Conservation (phyloP, 1,140 invertebrate species). For the Penaeus japonicus region DNA sequence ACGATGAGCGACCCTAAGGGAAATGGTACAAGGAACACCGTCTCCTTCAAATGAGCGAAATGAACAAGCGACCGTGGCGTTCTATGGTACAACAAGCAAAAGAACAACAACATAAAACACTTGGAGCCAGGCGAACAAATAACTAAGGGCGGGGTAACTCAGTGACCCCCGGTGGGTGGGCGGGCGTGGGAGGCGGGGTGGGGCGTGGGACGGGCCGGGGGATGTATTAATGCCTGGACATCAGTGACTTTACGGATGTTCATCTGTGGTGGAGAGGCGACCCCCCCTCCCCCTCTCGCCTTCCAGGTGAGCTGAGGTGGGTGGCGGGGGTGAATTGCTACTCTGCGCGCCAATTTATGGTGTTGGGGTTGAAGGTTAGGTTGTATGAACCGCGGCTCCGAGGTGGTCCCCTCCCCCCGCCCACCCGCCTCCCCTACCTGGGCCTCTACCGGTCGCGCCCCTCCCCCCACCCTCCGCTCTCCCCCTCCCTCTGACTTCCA, state of each 20-base stretch:
- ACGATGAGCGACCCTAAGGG: no score
- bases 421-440: not conserved
- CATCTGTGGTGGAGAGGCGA: no score
- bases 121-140: not conserved
- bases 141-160: not conserved
- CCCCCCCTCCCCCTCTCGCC: no score
- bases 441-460: not conserved
- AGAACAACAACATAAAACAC: no score
- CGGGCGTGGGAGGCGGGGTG: conserved; percentile 15
- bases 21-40: no score
- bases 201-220: not conserved
- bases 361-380: conserved; percentile 29
- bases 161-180: not conserved
- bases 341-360: conserved; percentile 31
- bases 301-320: not conserved
- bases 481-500: no score
- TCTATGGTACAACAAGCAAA: no score
- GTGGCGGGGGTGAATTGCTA: conserved; percentile 22
- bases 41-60: no score
- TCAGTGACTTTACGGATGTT: no score
- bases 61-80: no score
- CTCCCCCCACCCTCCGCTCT: not conserved
- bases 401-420: not conserved
- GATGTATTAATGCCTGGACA: no score
- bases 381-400: no score